These are phyloP conservation scores for Julus scanicus DNA, from an alignment of 2,888 invertebrate genomes.

Conservation along the genomic window DNA sequence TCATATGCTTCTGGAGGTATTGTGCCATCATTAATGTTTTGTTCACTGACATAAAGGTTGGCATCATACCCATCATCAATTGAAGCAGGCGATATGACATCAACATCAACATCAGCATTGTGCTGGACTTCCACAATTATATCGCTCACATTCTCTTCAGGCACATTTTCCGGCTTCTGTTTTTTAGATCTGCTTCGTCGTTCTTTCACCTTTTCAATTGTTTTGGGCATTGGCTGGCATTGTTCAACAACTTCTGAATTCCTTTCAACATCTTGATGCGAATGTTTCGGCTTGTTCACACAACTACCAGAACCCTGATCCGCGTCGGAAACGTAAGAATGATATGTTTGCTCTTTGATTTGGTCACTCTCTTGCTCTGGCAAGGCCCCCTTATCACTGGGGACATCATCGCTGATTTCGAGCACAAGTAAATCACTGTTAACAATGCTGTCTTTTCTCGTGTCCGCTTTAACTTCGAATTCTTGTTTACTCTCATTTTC, in stretches of 20 bases:
- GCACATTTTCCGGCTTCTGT: neutral
- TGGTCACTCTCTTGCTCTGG: neutral
- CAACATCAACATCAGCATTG: conserved; percentile 9
- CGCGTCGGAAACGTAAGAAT: neutral
- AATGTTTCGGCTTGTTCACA: neutral
- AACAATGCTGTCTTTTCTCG: neutral
- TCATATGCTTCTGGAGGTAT: neutral
- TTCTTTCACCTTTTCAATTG: neutral
- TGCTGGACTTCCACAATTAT: neutral
- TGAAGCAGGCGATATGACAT: neutral
- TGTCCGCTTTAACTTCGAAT: neutral
- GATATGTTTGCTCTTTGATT: neutral
- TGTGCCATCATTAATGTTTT: neutral
- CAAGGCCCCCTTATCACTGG: neutral
- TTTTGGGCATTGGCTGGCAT: neutral
- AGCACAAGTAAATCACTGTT: neutral
- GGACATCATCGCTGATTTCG: conserved; percentile 31
- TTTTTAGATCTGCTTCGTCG: neutral
- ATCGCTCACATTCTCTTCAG: neutral
- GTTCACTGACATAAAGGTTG: neutral
- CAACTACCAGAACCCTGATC: neutral
- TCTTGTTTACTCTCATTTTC: neutral
- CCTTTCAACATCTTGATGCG: neutral
- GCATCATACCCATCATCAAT: conserved; percentile 37
- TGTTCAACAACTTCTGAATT: neutral